Evolutionary conservation across 2,797 vertebrate genomes (phyloP), one percentile per base, ranked within the genome.

Genomic region (Enteromius argenteus): DNA sequence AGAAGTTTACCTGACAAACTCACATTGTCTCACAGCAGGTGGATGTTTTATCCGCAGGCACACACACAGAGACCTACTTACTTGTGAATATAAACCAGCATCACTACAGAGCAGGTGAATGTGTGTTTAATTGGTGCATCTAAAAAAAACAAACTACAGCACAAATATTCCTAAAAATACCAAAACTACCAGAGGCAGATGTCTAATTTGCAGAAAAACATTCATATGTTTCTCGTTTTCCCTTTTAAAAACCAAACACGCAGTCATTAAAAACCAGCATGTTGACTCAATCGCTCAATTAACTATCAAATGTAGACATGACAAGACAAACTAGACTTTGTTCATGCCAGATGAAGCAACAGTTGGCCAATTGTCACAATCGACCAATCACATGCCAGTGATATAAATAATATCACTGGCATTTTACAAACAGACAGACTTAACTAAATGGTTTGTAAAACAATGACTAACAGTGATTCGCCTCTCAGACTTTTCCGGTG

Each of bases 41-140:
- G 84, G 88, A 88, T 77, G 32, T 84, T n/a, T 21, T 35, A 81
- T 83, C 87, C 78, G 68, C 88, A 78, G 67, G 84, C 80, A 14
- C 15, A 42, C 30, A 69, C 30, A 69, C 79, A 74, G 75, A 39
- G 67, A 84, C 83, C 79, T 68, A 86, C 82, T 74, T 88, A 76
- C 76, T 86, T 86, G 80, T 88, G 86, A 88, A 89, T 81, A 85
- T 60, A 76, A 81, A 60, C 75, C 83, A 84, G 84, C 86, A 71
- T 84, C 85, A 85, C 83, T 84, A 86, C 80, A 81, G 71, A 17
- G 37, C 66, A 56, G 15, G 49, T 85, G 77, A 77, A 58, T 87
- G 62, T 23, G 27, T 37, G 35, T 74, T 82, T 74, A 74, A 82
- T 51, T 51, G 69, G 58, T 73, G 69, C 68, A 64, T 15, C 6